A percentile compares a stretch with the other conserved stretches of the same genome.
Evolutionary conservation across 1,140 invertebrate species (phyloP).

Genomic region (Scaptodrosophila lebanonensis): DNA sequence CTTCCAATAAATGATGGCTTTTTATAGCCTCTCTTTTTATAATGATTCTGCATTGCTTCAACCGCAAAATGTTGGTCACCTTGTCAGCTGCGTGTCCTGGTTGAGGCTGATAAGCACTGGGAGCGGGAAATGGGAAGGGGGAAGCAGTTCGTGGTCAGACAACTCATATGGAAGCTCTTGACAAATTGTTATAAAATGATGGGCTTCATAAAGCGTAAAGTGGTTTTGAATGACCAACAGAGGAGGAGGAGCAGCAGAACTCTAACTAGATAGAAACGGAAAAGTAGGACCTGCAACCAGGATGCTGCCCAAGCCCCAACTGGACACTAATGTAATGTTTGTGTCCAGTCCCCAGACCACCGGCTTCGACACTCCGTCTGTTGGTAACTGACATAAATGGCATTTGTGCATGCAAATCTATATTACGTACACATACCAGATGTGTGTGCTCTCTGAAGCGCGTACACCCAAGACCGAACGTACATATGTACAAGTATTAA

Average conservation of each 20-base stretch:
- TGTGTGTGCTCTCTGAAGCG: conserved; percentile 20
- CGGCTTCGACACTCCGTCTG: conserved; percentile 7
- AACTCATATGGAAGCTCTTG: conserved; percentile 9
- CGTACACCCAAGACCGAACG: no score
- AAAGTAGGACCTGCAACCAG: background rate
- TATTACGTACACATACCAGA: conserved; percentile 70
- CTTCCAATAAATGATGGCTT: no score
- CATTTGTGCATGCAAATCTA: conserved; percentile 71
- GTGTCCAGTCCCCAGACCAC: background rate
- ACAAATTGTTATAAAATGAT: conserved; percentile 63
- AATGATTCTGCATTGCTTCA: no score
- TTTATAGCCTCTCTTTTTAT: no score
- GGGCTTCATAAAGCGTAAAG: conserved; percentile 25
- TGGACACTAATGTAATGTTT: conserved; percentile 24
- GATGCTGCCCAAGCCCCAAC: background rate
- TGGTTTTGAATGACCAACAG: conserved; percentile 28
- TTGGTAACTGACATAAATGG: conserved; percentile 68
- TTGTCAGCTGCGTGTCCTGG: no score
- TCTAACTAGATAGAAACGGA: conserved; percentile 2
- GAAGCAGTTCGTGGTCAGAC: background rate
- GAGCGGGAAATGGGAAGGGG: no score
- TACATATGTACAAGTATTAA: conserved; percentile 16
- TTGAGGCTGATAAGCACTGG: no score
- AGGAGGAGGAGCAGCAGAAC: no score
- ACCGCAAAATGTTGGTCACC: no score